Conservation (phyloP, 30 jellyfish, hydroid and myxozoan genomes). For the Aurelia sp. region DNA sequence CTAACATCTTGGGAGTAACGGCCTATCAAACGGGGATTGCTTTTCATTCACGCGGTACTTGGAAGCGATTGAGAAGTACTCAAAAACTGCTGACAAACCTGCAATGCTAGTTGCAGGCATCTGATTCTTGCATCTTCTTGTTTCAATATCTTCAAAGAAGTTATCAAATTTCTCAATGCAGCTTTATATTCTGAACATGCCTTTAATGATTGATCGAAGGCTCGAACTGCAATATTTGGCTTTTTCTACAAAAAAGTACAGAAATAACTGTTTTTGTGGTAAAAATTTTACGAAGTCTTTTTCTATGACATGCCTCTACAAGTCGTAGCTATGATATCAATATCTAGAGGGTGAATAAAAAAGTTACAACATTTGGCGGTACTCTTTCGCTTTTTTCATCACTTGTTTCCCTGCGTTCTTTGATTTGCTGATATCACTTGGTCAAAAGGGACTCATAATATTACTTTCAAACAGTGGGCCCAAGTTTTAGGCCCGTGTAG, state of each 20-base stretch:
- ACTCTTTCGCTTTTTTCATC: no score
- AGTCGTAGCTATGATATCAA: background rate
- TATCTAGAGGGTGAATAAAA: no score
- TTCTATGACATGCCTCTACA: background rate
- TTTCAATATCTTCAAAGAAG: constrained; percentile 1
- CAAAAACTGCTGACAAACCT: constrained; percentile 11
- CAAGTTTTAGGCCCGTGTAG: no score
- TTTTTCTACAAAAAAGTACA: constrained; percentile 12
- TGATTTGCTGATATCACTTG: no score
- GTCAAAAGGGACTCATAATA: no score
- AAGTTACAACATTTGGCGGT: no score
- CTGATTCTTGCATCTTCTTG: background rate
- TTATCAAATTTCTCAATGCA: constrained; percentile 11
- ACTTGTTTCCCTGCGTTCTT: no score
- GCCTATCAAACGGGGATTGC: background rate
- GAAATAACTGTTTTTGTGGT: background rate
- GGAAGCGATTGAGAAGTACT: no score
- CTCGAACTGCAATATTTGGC: constrained; percentile 48
- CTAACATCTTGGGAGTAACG: background rate
- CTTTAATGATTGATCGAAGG: constrained; percentile 24
- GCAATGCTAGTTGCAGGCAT: constrained; percentile 26
- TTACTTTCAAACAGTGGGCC: no score
- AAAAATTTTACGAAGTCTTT: background rate
- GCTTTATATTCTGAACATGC: constrained; percentile 21
- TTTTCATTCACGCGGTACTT: background rate